These are phyloP conservation scores for Gopherus flavomarginatus DNA, from an alignment of 2,113 vertebrate species.

Conservation along the genomic window DNA sequence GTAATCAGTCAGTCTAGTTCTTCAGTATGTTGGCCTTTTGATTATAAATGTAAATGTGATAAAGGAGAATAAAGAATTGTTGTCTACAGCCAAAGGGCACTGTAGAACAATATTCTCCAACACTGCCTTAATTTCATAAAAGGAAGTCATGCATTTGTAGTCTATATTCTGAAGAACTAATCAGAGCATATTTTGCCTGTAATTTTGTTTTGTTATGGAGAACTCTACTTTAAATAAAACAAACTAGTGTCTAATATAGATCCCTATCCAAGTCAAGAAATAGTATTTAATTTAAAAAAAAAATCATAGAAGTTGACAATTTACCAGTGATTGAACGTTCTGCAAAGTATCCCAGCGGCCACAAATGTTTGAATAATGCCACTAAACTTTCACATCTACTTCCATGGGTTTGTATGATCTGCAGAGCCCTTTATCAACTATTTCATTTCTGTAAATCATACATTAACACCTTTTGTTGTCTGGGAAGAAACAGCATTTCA, in stretches of 20 bases:
- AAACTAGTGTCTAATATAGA: not conserved
- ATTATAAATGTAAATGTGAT: constrained; percentile 25
- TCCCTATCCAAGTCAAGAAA: constrained; percentile 32
- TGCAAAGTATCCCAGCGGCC: not conserved
- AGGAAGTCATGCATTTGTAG: not conserved
- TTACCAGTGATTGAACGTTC: not conserved
- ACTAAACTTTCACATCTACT: not conserved
- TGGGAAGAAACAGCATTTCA: constrained; percentile 36
- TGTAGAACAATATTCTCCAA: constrained; percentile 61
- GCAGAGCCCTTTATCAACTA: not conserved
- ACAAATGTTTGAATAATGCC: not conserved
- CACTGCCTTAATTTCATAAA: constrained; percentile 73
- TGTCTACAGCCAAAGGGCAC: constrained; percentile 24
- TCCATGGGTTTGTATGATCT: not conserved
- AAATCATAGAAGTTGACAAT: not conserved
- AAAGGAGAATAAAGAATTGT: constrained; percentile 31
- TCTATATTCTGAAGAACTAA: not conserved
- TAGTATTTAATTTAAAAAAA: not conserved
- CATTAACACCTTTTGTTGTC: constrained; percentile 20
- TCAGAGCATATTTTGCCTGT: constrained; percentile 2
- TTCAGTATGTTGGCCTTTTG: constrained; percentile 42
- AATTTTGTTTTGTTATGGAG: constrained; percentile 32
- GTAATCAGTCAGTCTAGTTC: constrained; percentile 36
- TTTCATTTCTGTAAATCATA: not conserved
- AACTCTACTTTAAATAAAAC: not conserved